Percentiles rank a stretch among this genome's conserved stretches.
Conservation (phyloP, 2,888 invertebrate species). For the Dicyrtomina minuta region DNA sequence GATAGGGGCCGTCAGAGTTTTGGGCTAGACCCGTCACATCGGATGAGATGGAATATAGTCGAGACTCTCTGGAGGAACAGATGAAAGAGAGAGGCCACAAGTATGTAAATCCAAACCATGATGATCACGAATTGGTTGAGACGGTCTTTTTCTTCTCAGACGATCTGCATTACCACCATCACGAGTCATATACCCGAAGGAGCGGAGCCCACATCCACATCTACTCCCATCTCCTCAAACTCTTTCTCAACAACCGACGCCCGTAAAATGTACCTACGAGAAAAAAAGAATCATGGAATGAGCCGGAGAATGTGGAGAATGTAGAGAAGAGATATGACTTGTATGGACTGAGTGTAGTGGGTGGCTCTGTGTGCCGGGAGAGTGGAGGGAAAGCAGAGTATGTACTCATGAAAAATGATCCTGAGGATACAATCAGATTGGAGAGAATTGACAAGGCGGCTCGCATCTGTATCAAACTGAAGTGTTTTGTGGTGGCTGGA, state of each 20-base stretch:
- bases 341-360: background rate
- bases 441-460: slow-evolving; percentile 22
- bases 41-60: slow-evolving; percentile 12
- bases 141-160: slow-evolving; percentile 21
- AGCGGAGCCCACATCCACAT: background rate
- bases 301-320: too few species aligned
- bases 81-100: slow-evolving; percentile 40
- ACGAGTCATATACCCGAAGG: too few species aligned
- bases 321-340: too few species aligned
- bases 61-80: slow-evolving; percentile 26
- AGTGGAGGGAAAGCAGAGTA: background rate
- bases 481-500: slow-evolving; percentile 27
- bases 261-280: background rate
- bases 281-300: background rate
- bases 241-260: background rate
- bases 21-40: slow-evolving; percentile 18
- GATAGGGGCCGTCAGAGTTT: slow-evolving; percentile 8
- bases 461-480: slow-evolving; percentile 33
- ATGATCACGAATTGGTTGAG: slow-evolving; percentile 37
- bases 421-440: slow-evolving; percentile 36
- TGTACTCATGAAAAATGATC: slow-evolving; percentile 43
- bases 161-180: slow-evolving; percentile 2
- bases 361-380: background rate
- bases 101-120: slow-evolving; percentile 44
- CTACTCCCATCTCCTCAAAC: background rate